Conservation (phyloP, 2,113 vertebrate genomes). For the Silurus glanis region DNA sequence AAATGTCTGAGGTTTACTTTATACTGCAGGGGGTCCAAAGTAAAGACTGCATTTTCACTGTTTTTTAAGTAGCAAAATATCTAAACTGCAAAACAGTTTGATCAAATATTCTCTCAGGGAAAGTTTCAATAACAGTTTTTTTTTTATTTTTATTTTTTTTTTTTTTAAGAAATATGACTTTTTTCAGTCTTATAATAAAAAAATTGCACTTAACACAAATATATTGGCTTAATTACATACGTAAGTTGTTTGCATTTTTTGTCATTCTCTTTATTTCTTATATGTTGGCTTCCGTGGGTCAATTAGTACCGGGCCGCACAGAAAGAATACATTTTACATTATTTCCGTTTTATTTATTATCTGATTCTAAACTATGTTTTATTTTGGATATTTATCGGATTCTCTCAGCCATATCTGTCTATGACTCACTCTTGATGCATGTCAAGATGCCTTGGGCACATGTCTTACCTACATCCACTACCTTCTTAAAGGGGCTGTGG, state of each 20-base stretch:
- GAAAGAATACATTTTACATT: too few relatives aligned
- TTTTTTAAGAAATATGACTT: not conserved
- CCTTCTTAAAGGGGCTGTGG: too few relatives aligned
- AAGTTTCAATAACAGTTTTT: not conserved
- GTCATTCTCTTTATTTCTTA: not conserved
- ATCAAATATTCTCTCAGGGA: not conserved
- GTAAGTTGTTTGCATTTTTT: not conserved
- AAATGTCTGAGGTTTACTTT: slow-evolving; percentile 1
- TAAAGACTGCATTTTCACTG: not conserved
- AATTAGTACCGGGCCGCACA: too few relatives aligned
- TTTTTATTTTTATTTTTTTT: not conserved
- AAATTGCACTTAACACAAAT: not conserved
- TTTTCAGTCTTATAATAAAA: not conserved
- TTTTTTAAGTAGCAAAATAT: not conserved
- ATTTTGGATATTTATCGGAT: too few relatives aligned
- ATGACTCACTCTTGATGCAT: too few relatives aligned
- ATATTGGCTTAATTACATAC: not conserved
- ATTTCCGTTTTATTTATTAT: too few relatives aligned
- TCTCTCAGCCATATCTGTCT: too few relatives aligned
- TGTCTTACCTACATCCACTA: too few relatives aligned
- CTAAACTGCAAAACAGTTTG: not conserved
- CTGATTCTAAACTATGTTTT: too few relatives aligned
- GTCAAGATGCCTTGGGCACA: too few relatives aligned
- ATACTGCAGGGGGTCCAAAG: not conserved
- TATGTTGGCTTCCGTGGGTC: not conserved